Evolutionary conservation across 2,113 vertebrate genomes (phyloP).

Genomic region (Osmerus mordax): DNA sequence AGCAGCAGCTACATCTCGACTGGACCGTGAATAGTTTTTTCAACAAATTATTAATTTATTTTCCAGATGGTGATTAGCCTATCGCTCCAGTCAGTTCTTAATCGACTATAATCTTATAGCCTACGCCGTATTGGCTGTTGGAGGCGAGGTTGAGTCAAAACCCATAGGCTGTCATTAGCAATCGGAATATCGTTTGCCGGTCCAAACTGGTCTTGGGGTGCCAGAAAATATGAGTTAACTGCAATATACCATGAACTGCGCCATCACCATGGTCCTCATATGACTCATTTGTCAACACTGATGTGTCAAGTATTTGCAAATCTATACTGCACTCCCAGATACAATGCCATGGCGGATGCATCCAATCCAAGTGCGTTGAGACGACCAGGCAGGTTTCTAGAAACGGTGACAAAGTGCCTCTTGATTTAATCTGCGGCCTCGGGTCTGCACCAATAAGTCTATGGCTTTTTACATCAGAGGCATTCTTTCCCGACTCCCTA

Average conservation of each 20-base stretch:
- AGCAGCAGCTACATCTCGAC: conserved; percentile 32
- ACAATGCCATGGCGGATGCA: background rate
- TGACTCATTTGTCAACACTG: conserved; percentile 70
- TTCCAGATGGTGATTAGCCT: conserved; percentile 4
- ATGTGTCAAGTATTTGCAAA: conserved; percentile 63
- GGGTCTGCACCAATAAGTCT: too few species aligned
- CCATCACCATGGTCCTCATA: conserved; percentile 68
- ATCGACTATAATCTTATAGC: conserved; percentile 6
- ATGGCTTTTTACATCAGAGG: too few species aligned
- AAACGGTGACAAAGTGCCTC: background rate
- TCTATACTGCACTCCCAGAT: conserved; percentile 14
- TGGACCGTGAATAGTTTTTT: conserved; percentile 7
- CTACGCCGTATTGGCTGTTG: background rate
- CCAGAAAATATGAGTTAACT: conserved; percentile 44
- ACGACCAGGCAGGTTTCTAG: too few species aligned
- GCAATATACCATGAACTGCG: conserved; percentile 62
- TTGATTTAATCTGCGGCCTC: background rate
- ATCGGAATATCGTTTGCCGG: conserved; percentile 25
- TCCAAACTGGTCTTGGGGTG: conserved; percentile 27
- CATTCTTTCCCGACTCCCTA: too few species aligned
- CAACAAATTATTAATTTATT: conserved; percentile 34
- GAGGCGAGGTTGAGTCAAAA: conserved; percentile 2
- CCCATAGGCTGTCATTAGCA: conserved; percentile 28
- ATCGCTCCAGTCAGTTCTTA: conserved; percentile 11
- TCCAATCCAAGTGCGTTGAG: background rate